phyloP scores from a whole-genome alignment of 2,888 invertebrate genomes.

The Sepiola atlantica region DNA sequence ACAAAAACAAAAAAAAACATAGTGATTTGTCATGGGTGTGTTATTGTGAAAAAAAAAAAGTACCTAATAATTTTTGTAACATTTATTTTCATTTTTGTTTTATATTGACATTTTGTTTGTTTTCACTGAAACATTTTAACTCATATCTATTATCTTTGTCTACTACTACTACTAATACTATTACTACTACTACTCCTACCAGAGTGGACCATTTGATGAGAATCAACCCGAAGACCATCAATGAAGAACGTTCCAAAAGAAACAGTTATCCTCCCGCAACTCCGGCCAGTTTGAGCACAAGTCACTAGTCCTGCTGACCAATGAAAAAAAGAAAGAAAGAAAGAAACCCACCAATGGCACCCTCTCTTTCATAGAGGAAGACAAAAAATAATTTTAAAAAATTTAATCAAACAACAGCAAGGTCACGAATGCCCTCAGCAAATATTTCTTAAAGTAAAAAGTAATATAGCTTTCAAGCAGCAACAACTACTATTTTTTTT shows the following conservation, averaged over 20 bases:
- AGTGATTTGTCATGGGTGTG: too few relatives aligned
- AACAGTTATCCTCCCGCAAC: conserved; percentile 37
- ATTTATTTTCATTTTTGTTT: not conserved
- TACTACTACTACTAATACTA: too few relatives aligned
- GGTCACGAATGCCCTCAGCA: not conserved
- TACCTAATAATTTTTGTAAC: not conserved
- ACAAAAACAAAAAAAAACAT: too few relatives aligned
- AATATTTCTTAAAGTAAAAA: not conserved
- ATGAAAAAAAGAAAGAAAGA: not conserved
- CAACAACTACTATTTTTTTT: not conserved
- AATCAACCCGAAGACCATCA: conserved; percentile 38
- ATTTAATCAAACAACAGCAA: not conserved
- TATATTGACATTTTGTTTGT: not conserved
- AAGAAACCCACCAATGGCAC: not conserved
- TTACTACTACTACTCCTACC: too few relatives aligned
- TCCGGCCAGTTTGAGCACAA: conserved; percentile 42
- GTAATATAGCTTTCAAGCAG: not conserved
- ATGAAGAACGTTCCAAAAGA: conserved; percentile 36
- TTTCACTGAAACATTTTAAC: not conserved
- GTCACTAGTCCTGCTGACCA: conserved; percentile 42
- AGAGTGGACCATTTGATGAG: conserved; percentile 43
- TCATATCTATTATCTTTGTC: not conserved
- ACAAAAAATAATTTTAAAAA: not conserved
- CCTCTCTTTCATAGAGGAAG: not conserved
- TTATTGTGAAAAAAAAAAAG: not conserved